Percentiles rank a stretch among this genome's conserved stretches.
Conservation (phyloP, 1,140 invertebrate species). For the Rhyacophila brunnea region DNA sequence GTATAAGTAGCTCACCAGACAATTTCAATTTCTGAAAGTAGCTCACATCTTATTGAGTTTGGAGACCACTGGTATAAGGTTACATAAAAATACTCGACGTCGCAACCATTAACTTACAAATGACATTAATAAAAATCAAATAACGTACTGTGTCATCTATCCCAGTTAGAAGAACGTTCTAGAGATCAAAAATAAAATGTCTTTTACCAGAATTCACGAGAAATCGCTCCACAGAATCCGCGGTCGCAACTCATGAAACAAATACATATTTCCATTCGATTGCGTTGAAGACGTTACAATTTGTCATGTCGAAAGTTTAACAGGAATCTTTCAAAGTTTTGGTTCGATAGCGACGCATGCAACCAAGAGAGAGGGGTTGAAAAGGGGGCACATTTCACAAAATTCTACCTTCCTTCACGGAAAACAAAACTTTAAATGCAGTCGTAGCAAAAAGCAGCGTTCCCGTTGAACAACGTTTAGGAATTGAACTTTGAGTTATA, state of each 20-base stretch:
- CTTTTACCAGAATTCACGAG: background rate
- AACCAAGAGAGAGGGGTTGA: too few species aligned
- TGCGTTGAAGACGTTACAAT: conserved; percentile 35
- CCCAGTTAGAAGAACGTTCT: too few species aligned
- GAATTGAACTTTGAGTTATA: conserved; percentile 27
- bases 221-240: background rate
- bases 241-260: conserved; percentile 13
- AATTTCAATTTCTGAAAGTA: too few species aligned
- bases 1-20: too few species aligned
- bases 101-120: too few species aligned
- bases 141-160: too few species aligned
- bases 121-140: too few species aligned
- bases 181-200: too few species aligned
- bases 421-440: conserved; percentile 36
- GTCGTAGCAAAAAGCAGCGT: conserved; percentile 29
- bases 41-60: too few species aligned
- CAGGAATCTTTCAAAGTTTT: conserved; percentile 20
- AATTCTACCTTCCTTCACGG: conserved; percentile 6
- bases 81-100: too few species aligned
- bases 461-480: conserved; percentile 21
- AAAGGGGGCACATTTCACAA: too few species aligned
- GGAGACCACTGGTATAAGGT: too few species aligned
- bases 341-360: background rate
- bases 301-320: conserved; percentile 35
- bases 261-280: conserved; percentile 33